phyloP scores from a whole-genome alignment of 2,888 invertebrate species.

The Matsumyia berberina region DNA sequence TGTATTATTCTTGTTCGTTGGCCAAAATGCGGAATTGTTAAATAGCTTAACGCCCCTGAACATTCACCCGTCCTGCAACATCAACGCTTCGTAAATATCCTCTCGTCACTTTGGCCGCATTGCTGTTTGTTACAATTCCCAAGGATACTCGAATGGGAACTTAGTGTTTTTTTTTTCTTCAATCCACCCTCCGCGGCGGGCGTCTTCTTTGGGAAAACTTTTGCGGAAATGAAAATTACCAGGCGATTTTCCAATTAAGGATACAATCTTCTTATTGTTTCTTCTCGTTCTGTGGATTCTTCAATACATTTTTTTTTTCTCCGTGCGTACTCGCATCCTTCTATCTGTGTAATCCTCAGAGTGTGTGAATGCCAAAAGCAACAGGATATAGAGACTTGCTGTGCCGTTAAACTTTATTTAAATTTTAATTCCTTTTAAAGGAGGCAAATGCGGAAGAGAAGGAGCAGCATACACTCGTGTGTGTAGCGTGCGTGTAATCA shows the following conservation, averaged over 20 bases:
- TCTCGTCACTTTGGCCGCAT: slow-evolving; percentile 66
- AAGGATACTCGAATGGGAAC: slow-evolving; percentile 62
- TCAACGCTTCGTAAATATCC: slow-evolving; percentile 57
- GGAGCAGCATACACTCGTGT: slow-evolving; percentile 16
- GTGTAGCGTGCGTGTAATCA: slow-evolving; percentile 72
- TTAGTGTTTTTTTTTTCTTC: slow-evolving; percentile 14
- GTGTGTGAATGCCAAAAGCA: slow-evolving; percentile 48
- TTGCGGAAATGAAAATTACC: slow-evolving; percentile 72
- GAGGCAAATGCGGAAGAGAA: neutral
- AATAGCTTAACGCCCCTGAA: slow-evolving; percentile 72
- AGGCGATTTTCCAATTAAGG: slow-evolving; percentile 76
- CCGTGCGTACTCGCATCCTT: slow-evolving; percentile 39
- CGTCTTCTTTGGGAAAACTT: slow-evolving; percentile 46
- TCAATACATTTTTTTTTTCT: slow-evolving; percentile 42
- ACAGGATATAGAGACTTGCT: slow-evolving; percentile 47
- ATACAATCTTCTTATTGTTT: slow-evolving; percentile 75
- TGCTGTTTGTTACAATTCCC: slow-evolving; percentile 67
- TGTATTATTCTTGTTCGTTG: slow-evolving; percentile 74
- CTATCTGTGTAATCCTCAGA: slow-evolving; percentile 46
- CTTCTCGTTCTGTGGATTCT: slow-evolving; percentile 34
- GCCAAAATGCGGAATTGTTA: slow-evolving; percentile 77
- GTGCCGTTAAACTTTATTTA: slow-evolving; percentile 73
- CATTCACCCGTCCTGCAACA: slow-evolving; percentile 16
- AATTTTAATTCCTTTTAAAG: slow-evolving; percentile 71
- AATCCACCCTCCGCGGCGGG: neutral